phyloP scores from a whole-genome alignment of 2,113 vertebrate species.

The Lota lota region DNA sequence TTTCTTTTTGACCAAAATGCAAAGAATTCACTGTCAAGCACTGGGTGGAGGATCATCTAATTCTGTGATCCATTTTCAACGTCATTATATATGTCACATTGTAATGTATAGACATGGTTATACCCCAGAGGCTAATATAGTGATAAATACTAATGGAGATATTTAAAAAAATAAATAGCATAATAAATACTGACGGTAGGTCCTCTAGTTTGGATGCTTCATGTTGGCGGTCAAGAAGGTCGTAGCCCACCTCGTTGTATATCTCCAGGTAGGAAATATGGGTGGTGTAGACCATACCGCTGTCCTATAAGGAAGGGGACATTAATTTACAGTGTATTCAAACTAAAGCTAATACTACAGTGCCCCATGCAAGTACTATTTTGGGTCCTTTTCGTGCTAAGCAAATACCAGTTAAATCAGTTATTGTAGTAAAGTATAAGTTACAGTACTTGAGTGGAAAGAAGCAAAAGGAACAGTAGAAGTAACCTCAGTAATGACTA shows the following conservation, averaged over 20 bases:
- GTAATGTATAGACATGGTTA: no score
- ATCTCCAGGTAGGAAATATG: slow-evolving; percentile 97
- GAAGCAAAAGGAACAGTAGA: background rate
- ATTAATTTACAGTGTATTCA: slow-evolving; percentile 17
- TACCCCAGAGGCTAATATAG: no score
- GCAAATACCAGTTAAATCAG: background rate
- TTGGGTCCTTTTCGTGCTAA: background rate
- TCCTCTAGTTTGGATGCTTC: slow-evolving; percentile 89
- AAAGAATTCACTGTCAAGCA: no score
- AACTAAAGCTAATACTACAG: slow-evolving; percentile 1
- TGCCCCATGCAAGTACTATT: background rate
- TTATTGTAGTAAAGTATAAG: background rate
- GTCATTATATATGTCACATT: no score
- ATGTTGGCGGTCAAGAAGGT: slow-evolving; percentile 87
- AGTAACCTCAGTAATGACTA: background rate
- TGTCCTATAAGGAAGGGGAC: slow-evolving; percentile 74
- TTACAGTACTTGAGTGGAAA: background rate
- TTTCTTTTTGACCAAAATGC: background rate
- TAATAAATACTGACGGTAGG: slow-evolving; percentile 82
- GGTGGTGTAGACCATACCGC: slow-evolving; percentile 82
- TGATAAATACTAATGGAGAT: background rate
- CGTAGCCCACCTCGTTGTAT: slow-evolving; percentile 95
- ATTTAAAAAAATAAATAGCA: background rate
- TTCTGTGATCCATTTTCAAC: no score
- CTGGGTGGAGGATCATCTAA: no score